Base-by-base conservation (phyloP, 64 coral and sea anemone genomes). In the Cladopsammia gracilis region DNA sequence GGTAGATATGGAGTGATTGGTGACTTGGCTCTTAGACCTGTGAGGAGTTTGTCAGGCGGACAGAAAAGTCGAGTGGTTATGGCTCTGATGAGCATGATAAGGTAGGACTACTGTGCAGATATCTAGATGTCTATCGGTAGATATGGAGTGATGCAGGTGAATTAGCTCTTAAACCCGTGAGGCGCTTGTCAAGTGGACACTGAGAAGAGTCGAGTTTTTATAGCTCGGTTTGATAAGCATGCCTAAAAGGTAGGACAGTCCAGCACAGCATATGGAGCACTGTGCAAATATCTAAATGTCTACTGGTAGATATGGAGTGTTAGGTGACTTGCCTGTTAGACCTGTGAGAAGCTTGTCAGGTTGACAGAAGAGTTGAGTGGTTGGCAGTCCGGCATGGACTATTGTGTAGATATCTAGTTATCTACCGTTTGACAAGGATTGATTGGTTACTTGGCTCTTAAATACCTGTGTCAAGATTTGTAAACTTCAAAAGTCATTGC, bases 1-100 rank as follows among this genome's bases (percentile, higher is more conserved):
- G 94, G 94, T 14, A 66, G 88, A 58, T 95, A 91, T 91, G 94
- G 94, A 34, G 94, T 95, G 25, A 87, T 90, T 71, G 89, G 83
- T 22, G 94, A 95, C 62, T 74, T 95, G 50, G 94, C 94, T 49
- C 62, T 88, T 13, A 74, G 94, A 34, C 75, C 94, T 54, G 79
- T 95, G 3, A 78, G 71, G 59, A 95, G 94, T 77, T 59, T 95
- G 23, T 95, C 94, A 58, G 94, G 94, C 5, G 94, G 94, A 9
- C 94, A 95, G 54, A 95, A 95, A 59, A 95, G 94, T 87, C 62
- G 94, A 71, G 89, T 95, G 49, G 88, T 85, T 15, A 91, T 95
- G 64, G 89, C 94, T 56, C 42, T 91, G 48, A 90, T 95, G 80
- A 90, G 76, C 34, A 95, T 91, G 89, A 70, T 71, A 26, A 87